phyloP scores from a whole-genome alignment of 2,113 vertebrate genomes.

The Heterocephalus glaber region DNA sequence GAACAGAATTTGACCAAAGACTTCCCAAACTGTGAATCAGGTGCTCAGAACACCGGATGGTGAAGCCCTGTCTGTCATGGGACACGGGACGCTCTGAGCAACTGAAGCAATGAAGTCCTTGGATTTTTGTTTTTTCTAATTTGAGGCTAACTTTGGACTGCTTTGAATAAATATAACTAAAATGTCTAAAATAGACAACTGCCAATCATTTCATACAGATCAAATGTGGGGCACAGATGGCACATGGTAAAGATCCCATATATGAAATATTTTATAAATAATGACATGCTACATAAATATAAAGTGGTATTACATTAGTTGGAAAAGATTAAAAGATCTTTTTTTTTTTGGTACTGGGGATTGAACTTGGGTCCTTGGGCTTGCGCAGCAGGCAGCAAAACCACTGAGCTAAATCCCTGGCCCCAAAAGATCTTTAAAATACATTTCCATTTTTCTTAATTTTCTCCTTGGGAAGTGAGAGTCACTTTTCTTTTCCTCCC shows the following conservation, averaged over 20 bases:
- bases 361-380: too few species aligned
- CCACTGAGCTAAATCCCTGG: too few species aligned
- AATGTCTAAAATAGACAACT: not conserved
- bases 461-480: not conserved
- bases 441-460: too few species aligned
- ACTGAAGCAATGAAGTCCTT: not conserved
- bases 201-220: not conserved
- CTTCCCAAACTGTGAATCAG: not conserved
- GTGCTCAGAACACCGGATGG: rapidly evolving
- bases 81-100: not conserved
- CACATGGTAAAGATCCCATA: not conserved
- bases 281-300: not conserved
- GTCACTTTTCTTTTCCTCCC: not conserved
- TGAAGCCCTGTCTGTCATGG: not conserved
- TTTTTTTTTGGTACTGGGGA: too few species aligned
- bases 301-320: not conserved
- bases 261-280: not conserved
- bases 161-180: not conserved
- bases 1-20: not conserved
- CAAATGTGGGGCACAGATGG: not conserved
- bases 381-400: too few species aligned
- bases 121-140: not conserved
- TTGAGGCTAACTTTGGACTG: not conserved
- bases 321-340: not conserved
- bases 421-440: too few species aligned